Evolutionary conservation across 30 jellyfish, hydroid and myxozoan species (phyloP), one percentile per base, ranked within the genome.

Genomic region (Hydra vulgaris): DNA sequence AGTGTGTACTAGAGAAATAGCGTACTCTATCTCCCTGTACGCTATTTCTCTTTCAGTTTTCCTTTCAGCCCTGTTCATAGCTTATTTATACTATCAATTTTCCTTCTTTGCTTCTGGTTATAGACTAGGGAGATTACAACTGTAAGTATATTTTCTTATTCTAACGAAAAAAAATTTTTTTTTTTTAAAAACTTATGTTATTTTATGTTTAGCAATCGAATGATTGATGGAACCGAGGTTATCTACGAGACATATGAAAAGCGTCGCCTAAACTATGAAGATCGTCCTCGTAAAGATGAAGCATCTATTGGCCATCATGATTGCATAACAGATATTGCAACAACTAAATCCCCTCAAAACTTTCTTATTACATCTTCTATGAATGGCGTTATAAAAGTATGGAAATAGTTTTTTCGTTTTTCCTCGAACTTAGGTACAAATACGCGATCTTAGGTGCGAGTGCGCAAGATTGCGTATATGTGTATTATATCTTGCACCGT

Each of bases 141-240:
- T n/a, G n/a, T n/a, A n/a, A n/a, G n/a, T n/a, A n/a, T n/a, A n/a
- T n/a, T n/a, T n/a, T n/a, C n/a, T n/a, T n/a, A n/a, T n/a, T n/a
- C n/a, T n/a, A n/a, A n/a, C n/a, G n/a, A n/a, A n/a, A 40, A 12
- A 40, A 40, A 40, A 40, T 40, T 40, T 3, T 68, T 27, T 25
- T 21, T 73, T 20, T 73, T 19, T 73, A 3, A 73, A 22, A n/a
- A n/a, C n/a, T n/a, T n/a, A n/a, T 73, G 20, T 21, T 4, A 5
- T 73, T 19, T 73, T 19, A 1, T 20, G 7, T 81, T 15, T 16
- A 92, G 98, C 88, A 92, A 77, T 73, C 96, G 98, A 18, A 71
- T 87, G 71, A 92, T 92, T 53, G 98, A 92, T 80, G 98, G 98
- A 17, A 85, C 98, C 4, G 98, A 92, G 71, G 98, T 92, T 5